Evolutionary conservation across 2,113 vertebrate species (phyloP).

Genomic region (Chionodraco myersi): DNA sequence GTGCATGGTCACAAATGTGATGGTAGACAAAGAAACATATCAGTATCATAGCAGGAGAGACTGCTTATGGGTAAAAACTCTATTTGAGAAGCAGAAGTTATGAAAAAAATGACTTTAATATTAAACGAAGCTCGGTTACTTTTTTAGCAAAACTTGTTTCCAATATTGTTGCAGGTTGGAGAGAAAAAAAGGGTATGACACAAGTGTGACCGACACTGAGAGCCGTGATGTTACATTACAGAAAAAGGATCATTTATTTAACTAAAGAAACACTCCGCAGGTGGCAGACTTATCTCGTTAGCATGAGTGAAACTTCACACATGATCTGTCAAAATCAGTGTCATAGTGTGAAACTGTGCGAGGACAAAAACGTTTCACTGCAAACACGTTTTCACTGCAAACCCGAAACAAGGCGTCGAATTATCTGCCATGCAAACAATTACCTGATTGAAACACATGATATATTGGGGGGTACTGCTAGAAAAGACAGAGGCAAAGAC

Average conservation of each 20-base stretch:
- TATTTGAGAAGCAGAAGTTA: not conserved
- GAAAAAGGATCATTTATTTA: not conserved
- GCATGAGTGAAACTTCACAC: slow-evolving; percentile 32
- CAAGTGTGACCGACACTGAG: not conserved
- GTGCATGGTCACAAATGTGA: not conserved
- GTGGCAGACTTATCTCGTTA: slow-evolving; percentile 10
- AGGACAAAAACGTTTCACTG: slow-evolving; percentile 38
- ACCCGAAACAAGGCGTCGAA: slow-evolving; percentile 6
- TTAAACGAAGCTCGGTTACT: too few species aligned
- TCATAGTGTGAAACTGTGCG: slow-evolving; percentile 1
- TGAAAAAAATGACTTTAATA: not conserved
- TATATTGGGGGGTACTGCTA: slow-evolving; percentile 79
- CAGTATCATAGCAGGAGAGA: too few species aligned
- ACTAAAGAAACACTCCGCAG: slow-evolving; percentile 1
- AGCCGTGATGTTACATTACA: slow-evolving; percentile 23
- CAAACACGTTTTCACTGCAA: slow-evolving; percentile 66
- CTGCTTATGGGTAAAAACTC: not conserved
- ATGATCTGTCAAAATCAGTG: slow-evolving; percentile 16
- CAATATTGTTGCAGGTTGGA: too few species aligned
- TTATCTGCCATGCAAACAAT: slow-evolving; percentile 56
- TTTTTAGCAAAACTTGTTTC: too few species aligned
- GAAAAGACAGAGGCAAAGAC: slow-evolving; percentile 85
- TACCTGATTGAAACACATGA: slow-evolving; percentile 87
- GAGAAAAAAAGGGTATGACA: too few species aligned
- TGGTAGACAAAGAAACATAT: not conserved